Base-by-base conservation (phyloP, 2,797 vertebrate genomes). In the Hydrophis major region DNA sequence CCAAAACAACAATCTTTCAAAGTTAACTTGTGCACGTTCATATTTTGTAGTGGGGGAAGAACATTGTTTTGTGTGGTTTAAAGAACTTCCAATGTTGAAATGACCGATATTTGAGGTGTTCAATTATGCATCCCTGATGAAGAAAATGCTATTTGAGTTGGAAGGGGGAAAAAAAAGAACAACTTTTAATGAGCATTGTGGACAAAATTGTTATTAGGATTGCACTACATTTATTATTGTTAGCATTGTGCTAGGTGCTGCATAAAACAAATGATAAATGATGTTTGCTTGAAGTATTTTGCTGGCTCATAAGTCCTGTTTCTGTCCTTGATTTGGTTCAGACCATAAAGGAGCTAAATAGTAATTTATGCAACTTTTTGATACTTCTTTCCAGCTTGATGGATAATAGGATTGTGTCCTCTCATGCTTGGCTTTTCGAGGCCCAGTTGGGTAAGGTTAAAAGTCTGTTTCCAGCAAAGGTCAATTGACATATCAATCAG, bases 1-100 rank as follows among this genome's bases (percentile, higher is more conserved):
- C 32, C 91, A 87, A 89, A 88, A 37, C 53, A 53, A 63, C 28
- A 89, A 32, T 32, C 59, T 94, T 89, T 83, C 69, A 20, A 57
- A 86, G 27, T 89, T 93, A 91, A 63, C 25, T n/a, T 88, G 57
- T 69, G 27, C 57, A 42, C 8, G 61, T 91, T 89, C 57, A 93
- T 87, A n/a, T 61, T 83, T 88, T 90, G 69, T 55, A 32, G 27
- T 25, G 18, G 56, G 74, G 74, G 61, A 4, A 83, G 27, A 78
- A 2, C 37, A 42, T 56, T 83, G 55, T 93, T 92, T 78, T 32
- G 53, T 89, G 57, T 89, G 50, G 25, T 57, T 66, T 56, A 28
- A 66, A 66, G 25, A 47, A 69, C 1, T 22, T 3, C 32, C 69
- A 18, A 18, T 50, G 32, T 69, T 16, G 12, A 20, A 69, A 4